Percentiles rank a stretch among this genome's conserved stretches.
Conservation (phyloP, 1,140 invertebrate species). For the Galendromus occidentalis region DNA sequence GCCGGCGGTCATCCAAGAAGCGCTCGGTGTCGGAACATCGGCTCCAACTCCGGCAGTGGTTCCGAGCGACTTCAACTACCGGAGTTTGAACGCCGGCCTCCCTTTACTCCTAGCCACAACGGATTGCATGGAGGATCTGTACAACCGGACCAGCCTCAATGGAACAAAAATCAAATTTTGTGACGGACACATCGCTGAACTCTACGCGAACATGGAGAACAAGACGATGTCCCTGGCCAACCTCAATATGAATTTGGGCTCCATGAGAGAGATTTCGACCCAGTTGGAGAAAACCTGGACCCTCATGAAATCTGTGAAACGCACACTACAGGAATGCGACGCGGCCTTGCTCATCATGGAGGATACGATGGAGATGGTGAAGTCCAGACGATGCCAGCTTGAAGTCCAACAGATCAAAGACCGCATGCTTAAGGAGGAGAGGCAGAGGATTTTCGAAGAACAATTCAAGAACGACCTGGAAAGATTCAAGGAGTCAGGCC, state of each 20-base stretch:
- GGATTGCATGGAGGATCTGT: neutral
- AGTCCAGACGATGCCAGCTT: neutral
- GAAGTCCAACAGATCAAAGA: neutral
- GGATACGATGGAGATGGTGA: neutral
- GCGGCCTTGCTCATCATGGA: slow-evolving; percentile 2
- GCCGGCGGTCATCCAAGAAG: neutral
- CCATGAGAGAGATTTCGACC: neutral
- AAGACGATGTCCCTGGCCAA: neutral
- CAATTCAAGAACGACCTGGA: neutral
- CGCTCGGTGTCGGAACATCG: neutral
- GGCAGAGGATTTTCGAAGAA: neutral
- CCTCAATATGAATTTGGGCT: neutral
- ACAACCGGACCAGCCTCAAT: neutral
- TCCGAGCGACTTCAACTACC: neutral
- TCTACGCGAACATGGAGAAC: neutral
- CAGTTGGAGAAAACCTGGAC: neutral
- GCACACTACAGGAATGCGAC: neutral
- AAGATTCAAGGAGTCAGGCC: neutral
- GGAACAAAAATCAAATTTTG: neutral
- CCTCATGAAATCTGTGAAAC: neutral
- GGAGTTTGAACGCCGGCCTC: neutral
- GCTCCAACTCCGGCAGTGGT: neutral
- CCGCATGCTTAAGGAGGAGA: neutral
- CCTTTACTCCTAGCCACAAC: neutral
- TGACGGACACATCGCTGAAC: neutral